These are phyloP conservation scores for Chelonoidis abingdonii DNA, from an alignment of 2,113 vertebrate genomes.

Conservation along the genomic window DNA sequence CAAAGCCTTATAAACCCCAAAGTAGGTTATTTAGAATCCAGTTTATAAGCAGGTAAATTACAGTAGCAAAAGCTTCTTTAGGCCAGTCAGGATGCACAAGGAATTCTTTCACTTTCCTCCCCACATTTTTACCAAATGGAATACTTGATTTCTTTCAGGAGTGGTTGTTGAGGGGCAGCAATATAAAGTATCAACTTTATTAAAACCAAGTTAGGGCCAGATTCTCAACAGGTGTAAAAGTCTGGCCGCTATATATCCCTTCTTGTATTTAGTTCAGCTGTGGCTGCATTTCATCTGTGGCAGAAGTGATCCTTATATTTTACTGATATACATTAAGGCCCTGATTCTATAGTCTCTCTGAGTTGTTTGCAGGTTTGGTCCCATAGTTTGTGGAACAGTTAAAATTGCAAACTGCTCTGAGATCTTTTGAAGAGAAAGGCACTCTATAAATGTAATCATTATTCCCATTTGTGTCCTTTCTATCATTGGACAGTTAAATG, in stretches of 20 bases:
- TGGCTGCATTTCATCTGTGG: neutral
- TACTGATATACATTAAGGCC: neutral
- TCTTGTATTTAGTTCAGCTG: neutral
- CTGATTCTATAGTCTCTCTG: neutral
- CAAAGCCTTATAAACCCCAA: constrained; percentile 48
- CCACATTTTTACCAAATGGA: neutral
- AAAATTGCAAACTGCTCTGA: neutral
- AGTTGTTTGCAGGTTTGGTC: neutral
- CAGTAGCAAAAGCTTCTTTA: neutral
- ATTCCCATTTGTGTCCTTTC: neutral
- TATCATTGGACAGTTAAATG: neutral
- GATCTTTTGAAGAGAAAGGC: neutral
- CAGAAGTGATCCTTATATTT: neutral
- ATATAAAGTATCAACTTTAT: neutral
- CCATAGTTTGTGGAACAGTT: neutral
- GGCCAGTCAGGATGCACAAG: constrained; percentile 42
- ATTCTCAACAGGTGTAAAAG: neutral
- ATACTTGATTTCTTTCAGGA: neutral
- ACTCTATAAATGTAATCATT: neutral
- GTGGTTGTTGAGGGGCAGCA: neutral
- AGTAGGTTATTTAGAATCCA: constrained; percentile 56
- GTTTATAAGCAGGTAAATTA: constrained; percentile 57
- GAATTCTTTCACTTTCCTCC: constrained; percentile 28
- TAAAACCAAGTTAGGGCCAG: neutral
- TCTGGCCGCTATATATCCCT: neutral